Evolutionary conservation across 2,888 invertebrate genomes (phyloP).

Genomic region (Oscheius sp.): DNA sequence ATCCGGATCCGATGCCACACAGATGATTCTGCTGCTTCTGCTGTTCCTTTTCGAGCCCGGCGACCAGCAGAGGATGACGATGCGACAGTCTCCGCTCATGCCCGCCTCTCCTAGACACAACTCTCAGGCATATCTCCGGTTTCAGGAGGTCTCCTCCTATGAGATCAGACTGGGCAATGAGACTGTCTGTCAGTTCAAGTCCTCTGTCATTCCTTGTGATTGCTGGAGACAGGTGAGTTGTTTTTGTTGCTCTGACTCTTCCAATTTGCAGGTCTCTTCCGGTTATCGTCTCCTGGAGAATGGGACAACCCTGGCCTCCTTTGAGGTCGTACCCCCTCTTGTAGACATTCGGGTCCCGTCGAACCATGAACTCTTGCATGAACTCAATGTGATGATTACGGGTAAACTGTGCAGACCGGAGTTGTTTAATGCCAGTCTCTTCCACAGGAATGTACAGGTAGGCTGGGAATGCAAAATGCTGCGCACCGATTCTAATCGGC

Average conservation of each 20-base stretch:
- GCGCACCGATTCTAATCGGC: too few species aligned
- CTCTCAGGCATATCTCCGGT: constrained; percentile 29
- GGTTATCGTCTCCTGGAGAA: constrained; percentile 49
- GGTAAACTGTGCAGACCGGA: constrained; percentile 52
- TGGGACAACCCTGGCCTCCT: constrained; percentile 41
- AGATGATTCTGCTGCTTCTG: constrained; percentile 22
- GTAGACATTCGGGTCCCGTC: constrained; percentile 49
- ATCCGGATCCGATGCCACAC: not conserved
- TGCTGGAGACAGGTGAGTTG: constrained; percentile 39
- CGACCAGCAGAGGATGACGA: constrained; percentile 17
- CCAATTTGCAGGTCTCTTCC: constrained; percentile 44
- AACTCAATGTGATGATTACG: constrained; percentile 47
- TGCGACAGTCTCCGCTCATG: constrained; percentile 25
- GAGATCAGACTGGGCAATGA: constrained; percentile 48
- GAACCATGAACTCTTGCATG: constrained; percentile 55
- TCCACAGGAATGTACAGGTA: constrained; percentile 52
- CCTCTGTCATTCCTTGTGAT: constrained; percentile 55
- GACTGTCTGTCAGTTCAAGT: constrained; percentile 53
- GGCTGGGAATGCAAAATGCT: too few species aligned
- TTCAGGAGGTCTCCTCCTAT: constrained; percentile 39
- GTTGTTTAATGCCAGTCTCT: constrained; percentile 41
- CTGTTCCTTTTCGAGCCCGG: constrained; percentile 30
- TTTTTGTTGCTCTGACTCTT: not conserved
- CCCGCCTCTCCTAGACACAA: constrained; percentile 13
- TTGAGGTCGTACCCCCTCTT: constrained; percentile 50